These are phyloP conservation scores for Danio choprae DNA, from an alignment of 2,797 vertebrate genomes.

Conservation along the genomic window DNA sequence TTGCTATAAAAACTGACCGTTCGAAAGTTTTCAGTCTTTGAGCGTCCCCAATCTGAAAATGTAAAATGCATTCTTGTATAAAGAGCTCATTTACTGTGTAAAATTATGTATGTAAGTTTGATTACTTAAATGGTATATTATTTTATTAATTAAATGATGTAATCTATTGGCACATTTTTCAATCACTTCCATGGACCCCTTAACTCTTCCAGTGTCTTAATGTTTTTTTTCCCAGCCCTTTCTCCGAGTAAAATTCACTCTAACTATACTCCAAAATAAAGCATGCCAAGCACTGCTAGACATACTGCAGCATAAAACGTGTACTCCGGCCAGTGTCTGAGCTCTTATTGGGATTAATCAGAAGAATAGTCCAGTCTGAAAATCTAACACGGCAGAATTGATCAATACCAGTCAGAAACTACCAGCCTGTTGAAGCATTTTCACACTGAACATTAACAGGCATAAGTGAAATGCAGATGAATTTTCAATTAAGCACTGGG, in stretches of 20 bases:
- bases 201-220: too few relatives aligned
- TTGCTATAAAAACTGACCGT: too few relatives aligned
- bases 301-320: not conserved
- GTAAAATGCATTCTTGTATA: too few relatives aligned
- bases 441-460: conserved; percentile 17
- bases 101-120: too few relatives aligned
- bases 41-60: too few relatives aligned
- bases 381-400: conserved; percentile 1
- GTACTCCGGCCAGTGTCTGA: not conserved
- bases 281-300: not conserved
- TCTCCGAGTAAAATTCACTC: not conserved
- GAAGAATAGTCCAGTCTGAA: not conserved
- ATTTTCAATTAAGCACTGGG: not conserved
- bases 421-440: conserved; percentile 12
- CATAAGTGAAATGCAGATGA: not conserved
- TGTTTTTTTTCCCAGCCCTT: not conserved
- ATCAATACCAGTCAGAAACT: conserved; percentile 8
- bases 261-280: not conserved
- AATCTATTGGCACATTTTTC: too few relatives aligned
- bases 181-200: too few relatives aligned
- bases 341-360: conserved; percentile 1
- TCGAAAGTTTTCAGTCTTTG: too few relatives aligned
- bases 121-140: too few relatives aligned
- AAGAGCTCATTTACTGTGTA: too few relatives aligned
- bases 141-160: too few relatives aligned